Evolutionary conservation across 2,113 vertebrate genomes (phyloP).

Genomic region (Prunella fulvescens): DNA sequence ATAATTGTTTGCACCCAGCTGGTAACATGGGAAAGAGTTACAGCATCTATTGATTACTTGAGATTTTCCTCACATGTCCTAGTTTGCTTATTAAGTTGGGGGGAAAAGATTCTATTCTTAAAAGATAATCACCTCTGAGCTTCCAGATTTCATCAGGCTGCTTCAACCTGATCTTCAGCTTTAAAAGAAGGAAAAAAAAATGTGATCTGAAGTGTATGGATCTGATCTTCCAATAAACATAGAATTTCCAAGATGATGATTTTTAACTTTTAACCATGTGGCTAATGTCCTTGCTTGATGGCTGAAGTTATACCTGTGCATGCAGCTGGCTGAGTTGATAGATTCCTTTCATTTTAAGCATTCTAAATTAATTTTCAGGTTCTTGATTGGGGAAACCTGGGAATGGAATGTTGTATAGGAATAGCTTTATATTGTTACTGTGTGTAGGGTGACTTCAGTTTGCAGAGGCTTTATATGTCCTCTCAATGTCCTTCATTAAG

Average conservation of each 20-base stretch:
- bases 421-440: neutral
- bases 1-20: neutral
- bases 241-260: neutral
- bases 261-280: neutral
- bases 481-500: neutral
- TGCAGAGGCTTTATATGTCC: neutral
- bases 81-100: neutral
- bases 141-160: neutral
- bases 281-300: neutral
- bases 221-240: neutral
- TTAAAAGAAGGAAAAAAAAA: neutral
- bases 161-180: neutral
- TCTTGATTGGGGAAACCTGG: neutral
- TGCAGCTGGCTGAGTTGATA: neutral
- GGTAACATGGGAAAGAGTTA: neutral
- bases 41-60: neutral
- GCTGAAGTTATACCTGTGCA: neutral
- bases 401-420: neutral
- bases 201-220: neutral
- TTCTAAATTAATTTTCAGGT: neutral
- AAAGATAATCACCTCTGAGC: neutral
- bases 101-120: fast-evolving
- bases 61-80: neutral
- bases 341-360: neutral
- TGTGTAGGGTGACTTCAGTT: neutral